Evolutionary conservation across 2,797 vertebrate species (phyloP).

Genomic region (Centroberyx gerrardi): DNA sequence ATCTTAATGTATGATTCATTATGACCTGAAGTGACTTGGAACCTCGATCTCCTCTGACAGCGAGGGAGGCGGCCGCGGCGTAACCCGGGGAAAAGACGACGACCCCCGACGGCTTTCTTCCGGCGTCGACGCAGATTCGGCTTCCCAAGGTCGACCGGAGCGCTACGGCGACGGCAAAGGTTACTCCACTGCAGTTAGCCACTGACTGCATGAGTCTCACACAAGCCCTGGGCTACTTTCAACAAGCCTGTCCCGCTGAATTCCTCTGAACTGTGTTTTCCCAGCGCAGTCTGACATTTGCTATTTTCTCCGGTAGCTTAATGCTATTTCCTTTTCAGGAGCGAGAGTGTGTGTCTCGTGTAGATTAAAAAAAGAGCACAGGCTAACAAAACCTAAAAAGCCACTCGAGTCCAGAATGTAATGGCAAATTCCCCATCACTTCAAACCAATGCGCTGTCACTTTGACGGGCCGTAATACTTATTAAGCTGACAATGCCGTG

Average conservation of each 20-base stretch:
- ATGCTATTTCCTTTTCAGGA: slow-evolving; percentile 53
- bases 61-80: slow-evolving; percentile 56
- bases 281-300: slow-evolving; percentile 65
- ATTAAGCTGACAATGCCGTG: slow-evolving; percentile 78
- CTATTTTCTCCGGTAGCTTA: slow-evolving; percentile 68
- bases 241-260: slow-evolving; percentile 59
- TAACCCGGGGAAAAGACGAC: slow-evolving; percentile 70
- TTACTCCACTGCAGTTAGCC: slow-evolving; percentile 69
- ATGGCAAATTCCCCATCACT: slow-evolving; percentile 66
- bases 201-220: slow-evolving; percentile 62
- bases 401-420: slow-evolving; percentile 62
- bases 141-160: slow-evolving; percentile 74
- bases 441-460: slow-evolving; percentile 57
- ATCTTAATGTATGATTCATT: slow-evolving; percentile 79
- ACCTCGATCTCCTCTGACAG: slow-evolving; percentile 81
- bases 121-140: slow-evolving; percentile 65
- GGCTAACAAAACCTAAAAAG: slow-evolving; percentile 64
- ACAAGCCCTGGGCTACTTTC: slow-evolving; percentile 68
- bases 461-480: slow-evolving; percentile 73
- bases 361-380: slow-evolving; percentile 63
- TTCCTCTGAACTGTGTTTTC: slow-evolving; percentile 62
- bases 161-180: slow-evolving; percentile 67
- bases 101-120: slow-evolving; percentile 42
- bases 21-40: slow-evolving; percentile 72
- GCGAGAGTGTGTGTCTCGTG: slow-evolving; percentile 39